phyloP scores from a whole-genome alignment of 2,888 invertebrate genomes.

The Clusia tigrina region DNA sequence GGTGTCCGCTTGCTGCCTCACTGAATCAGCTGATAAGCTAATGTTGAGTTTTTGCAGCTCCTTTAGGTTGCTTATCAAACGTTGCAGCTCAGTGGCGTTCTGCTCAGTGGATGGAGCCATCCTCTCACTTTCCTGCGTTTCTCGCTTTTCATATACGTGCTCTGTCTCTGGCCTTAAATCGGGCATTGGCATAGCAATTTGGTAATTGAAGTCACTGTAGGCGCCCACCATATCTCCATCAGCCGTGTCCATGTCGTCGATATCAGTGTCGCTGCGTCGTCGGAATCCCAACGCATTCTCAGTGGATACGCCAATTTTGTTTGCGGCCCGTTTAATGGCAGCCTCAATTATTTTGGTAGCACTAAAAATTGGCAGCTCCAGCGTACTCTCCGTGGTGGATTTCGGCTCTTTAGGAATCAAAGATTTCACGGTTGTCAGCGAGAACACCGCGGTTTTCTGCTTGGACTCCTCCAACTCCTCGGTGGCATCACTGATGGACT shows the following conservation, averaged over 20 bases:
- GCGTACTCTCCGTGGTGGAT: slow-evolving; percentile 49
- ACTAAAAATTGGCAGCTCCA: slow-evolving; percentile 55
- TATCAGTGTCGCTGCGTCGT: slow-evolving; percentile 45
- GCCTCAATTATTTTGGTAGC: slow-evolving; percentile 60
- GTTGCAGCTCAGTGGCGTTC: slow-evolving; percentile 65
- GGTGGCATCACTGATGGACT: neutral
- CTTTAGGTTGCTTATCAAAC: slow-evolving; percentile 65
- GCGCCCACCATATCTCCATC: slow-evolving; percentile 52
- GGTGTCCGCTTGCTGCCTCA: slow-evolving; percentile 56
- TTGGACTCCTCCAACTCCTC: slow-evolving; percentile 25
- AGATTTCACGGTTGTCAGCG: slow-evolving; percentile 53
- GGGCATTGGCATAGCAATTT: slow-evolving; percentile 52
- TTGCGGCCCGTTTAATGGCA: slow-evolving; percentile 56
- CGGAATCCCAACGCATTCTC: slow-evolving; percentile 47
- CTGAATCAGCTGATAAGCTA: slow-evolving; percentile 57
- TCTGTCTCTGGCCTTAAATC: slow-evolving; percentile 15
- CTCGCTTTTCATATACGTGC: slow-evolving; percentile 26
- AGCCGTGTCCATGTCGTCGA: slow-evolving; percentile 29
- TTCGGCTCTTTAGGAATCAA: slow-evolving; percentile 42
- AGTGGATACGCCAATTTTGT: slow-evolving; percentile 54
- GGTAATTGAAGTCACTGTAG: slow-evolving; percentile 56
- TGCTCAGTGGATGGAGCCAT: slow-evolving; percentile 13
- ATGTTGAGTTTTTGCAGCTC: slow-evolving; percentile 57
- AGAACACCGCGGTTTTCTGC: slow-evolving; percentile 46
- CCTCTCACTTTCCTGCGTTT: slow-evolving; percentile 22